Conservation (phyloP, 2,888 invertebrate genomes). For the Stegophylla sp. region DNA sequence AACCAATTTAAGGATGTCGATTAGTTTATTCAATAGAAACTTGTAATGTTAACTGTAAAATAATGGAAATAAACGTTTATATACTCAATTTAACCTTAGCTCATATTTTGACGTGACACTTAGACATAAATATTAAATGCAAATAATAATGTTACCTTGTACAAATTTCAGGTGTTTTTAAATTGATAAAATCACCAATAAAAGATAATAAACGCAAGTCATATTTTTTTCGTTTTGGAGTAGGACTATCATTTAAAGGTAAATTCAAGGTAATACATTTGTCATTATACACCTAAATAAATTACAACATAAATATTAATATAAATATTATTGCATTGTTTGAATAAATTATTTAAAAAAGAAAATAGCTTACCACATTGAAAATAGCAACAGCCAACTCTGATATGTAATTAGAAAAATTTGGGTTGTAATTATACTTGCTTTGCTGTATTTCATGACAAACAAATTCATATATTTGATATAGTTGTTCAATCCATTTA, state of each 20-base stretch:
- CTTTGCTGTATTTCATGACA: constrained; percentile 35
- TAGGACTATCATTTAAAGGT: not conserved
- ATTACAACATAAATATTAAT: constrained; percentile 1
- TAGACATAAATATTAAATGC: not conserved
- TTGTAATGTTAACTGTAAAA: too few relatives aligned
- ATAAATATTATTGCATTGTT: not conserved
- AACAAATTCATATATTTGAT: constrained; percentile 51
- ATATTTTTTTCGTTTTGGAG: constrained; percentile 33
- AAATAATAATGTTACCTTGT: constrained; percentile 20
- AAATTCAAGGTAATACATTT: not conserved
- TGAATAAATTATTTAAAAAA: not conserved
- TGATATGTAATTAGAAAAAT: constrained; percentile 24
- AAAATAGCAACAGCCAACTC: constrained; percentile 43
- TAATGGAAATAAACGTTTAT: too few relatives aligned
- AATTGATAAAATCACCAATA: constrained; percentile 22
- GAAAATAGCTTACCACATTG: constrained; percentile 29
- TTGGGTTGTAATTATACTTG: constrained; percentile 39
- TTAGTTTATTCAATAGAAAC: too few relatives aligned
- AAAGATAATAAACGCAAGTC: constrained; percentile 21
- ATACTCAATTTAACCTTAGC: too few relatives aligned
- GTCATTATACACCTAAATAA: constrained; percentile 42
- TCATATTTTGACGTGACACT: too few relatives aligned
- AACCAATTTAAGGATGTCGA: too few relatives aligned
- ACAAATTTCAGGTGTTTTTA: constrained; percentile 29
- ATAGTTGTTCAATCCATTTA: constrained; percentile 25